phyloP scores from a whole-genome alignment of 2,113 vertebrate genomes.

The Orycteropus afer region DNA sequence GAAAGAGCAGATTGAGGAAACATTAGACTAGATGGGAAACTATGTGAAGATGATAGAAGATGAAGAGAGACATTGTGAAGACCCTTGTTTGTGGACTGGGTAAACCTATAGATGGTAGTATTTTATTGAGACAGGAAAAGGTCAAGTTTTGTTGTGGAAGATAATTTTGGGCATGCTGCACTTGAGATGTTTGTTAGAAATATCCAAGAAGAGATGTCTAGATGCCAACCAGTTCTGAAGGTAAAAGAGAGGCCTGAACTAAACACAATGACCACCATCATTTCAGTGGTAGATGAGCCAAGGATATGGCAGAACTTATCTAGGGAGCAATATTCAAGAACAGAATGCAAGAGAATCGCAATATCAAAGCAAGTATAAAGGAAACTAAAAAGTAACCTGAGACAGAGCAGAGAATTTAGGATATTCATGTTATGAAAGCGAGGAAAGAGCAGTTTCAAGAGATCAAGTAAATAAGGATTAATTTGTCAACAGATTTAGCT shows the following conservation, averaged over 20 bases:
- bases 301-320: background rate
- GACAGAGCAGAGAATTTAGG: background rate
- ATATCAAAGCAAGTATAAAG: background rate
- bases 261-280: background rate
- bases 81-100: background rate
- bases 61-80: background rate
- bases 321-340: background rate
- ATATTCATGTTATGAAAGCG: background rate
- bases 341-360: background rate
- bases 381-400: background rate
- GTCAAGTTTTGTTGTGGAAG: background rate
- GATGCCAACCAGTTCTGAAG: background rate
- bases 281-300: background rate
- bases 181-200: background rate
- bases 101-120: background rate
- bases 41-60: background rate
- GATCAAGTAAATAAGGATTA: background rate
- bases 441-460: background rate
- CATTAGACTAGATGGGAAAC: background rate
- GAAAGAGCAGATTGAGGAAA: background rate
- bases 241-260: background rate
- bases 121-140: background rate
- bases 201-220: background rate
- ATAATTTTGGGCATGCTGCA: background rate
- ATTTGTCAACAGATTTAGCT: background rate